Conservation (phyloP, 2,113 vertebrate genomes). For the Pituophis catenifer region DNA sequence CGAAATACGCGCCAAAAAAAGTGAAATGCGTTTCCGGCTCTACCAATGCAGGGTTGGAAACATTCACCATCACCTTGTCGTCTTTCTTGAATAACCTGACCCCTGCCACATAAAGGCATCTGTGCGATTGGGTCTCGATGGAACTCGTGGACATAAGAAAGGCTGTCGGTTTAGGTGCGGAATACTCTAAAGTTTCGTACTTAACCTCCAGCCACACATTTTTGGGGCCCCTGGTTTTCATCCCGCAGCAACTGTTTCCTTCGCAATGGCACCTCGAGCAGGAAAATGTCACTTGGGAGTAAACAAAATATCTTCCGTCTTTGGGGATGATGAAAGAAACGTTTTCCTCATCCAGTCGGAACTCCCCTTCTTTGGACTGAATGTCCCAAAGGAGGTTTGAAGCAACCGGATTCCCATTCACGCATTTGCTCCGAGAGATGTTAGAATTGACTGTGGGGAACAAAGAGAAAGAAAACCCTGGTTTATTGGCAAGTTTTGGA, state of each 20-base stretch:
- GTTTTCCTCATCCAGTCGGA: background rate
- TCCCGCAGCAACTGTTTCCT: background rate
- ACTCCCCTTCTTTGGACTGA: rapidly evolving
- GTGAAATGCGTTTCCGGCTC: rapidly evolving
- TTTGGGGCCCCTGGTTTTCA: background rate
- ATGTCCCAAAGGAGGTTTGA: background rate
- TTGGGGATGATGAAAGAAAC: background rate
- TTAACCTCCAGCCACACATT: rapidly evolving
- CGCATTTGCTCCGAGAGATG: background rate
- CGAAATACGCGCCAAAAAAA: background rate
- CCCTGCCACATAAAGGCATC: background rate
- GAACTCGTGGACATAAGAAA: background rate
- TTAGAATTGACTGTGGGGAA: background rate
- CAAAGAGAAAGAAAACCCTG: background rate
- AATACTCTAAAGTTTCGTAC: background rate
- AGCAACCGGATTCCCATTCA: rapidly evolving
- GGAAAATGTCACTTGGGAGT: background rate
- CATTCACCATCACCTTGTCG: background rate
- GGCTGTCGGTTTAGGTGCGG: rapidly evolving
- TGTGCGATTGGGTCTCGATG: background rate
- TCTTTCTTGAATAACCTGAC: background rate
- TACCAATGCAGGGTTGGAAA: background rate
- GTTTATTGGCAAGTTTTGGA: background rate
- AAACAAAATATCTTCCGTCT: background rate
- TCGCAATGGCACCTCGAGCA: background rate